A percentile compares a stretch with the other conserved stretches of the same genome.
Conservation (phyloP, 2,888 invertebrate species). For the Drosophila subsilvestris region DNA sequence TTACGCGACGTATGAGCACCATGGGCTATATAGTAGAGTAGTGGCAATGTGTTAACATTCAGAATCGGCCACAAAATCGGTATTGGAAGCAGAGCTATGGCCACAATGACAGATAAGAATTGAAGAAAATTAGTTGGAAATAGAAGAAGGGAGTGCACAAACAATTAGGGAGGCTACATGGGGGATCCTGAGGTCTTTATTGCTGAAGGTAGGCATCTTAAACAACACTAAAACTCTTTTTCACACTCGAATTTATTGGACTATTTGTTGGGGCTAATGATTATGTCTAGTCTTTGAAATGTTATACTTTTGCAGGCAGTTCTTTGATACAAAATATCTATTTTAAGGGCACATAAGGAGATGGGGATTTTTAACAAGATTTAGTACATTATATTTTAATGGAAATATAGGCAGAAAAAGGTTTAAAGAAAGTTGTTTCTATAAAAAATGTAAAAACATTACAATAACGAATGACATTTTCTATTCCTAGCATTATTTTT, state of each 20-base stretch:
- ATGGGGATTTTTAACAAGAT: accelerated
- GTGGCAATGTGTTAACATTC: constrained; percentile 59
- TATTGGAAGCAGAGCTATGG: constrained; percentile 48
- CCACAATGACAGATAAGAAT: constrained; percentile 59
- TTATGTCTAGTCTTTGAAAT: background rate
- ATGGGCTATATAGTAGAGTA: background rate
- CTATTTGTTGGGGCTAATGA: background rate
- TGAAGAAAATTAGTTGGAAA: constrained; percentile 45
- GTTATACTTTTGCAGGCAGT: background rate
- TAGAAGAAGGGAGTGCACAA: background rate
- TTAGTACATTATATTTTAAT: background rate
- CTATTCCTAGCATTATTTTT: background rate
- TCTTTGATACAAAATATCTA: background rate
- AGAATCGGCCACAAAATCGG: constrained; percentile 7
- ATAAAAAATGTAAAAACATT: accelerated
- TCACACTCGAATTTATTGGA: background rate
- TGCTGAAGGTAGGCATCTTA: background rate
- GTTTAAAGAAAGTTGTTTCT: background rate
- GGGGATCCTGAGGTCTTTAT: background rate
- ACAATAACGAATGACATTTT: background rate
- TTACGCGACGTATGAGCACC: constrained; percentile 22
- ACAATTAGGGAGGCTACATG: background rate
- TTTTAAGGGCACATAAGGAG: background rate
- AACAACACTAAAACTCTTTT: background rate
- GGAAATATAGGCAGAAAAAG: background rate